Evolutionary conservation across 1,140 invertebrate species (phyloP).

Genomic region (Drosophila paulistorum): DNA sequence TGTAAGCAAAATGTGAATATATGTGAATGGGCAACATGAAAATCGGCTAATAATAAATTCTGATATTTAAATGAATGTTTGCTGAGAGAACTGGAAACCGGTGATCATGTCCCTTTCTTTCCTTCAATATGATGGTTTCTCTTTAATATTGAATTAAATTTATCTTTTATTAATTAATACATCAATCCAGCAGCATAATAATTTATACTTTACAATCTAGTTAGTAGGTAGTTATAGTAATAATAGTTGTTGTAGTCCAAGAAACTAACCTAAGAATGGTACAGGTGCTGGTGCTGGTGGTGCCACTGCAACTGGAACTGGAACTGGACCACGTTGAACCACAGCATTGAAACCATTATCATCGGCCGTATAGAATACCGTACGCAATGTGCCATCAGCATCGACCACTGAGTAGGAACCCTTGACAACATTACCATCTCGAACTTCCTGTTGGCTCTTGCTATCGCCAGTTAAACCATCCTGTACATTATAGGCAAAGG

Average conservation of each 20-base stretch:
- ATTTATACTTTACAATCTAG: constrained; percentile 65
- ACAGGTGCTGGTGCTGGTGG: constrained; percentile 42
- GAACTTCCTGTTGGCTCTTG: constrained; percentile 86
- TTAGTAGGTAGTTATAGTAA: constrained; percentile 1
- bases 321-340: constrained; percentile 82
- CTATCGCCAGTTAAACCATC: constrained; percentile 86
- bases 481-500: constrained; percentile 86
- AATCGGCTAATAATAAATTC: constrained; percentile 15
- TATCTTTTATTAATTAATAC: not conserved
- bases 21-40: constrained; percentile 13
- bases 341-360: constrained; percentile 87
- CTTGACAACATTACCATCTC: constrained; percentile 86
- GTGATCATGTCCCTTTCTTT: not conserved
- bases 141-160: not conserved
- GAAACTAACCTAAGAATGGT: constrained; percentile 49
- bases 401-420: constrained; percentile 86
- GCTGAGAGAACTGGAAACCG: not conserved
- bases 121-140: too few relatives aligned
- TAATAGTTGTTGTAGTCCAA: not conserved
- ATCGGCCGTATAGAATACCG: constrained; percentile 85
- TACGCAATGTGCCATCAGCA: constrained; percentile 85
- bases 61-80: not conserved
- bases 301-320: constrained; percentile 37
- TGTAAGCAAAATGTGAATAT: constrained; percentile 51
- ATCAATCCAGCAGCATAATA: constrained; percentile 47